Base-by-base conservation (phyloP, 2,888 invertebrate species). In the Scelioninae gen. 2 region DNA sequence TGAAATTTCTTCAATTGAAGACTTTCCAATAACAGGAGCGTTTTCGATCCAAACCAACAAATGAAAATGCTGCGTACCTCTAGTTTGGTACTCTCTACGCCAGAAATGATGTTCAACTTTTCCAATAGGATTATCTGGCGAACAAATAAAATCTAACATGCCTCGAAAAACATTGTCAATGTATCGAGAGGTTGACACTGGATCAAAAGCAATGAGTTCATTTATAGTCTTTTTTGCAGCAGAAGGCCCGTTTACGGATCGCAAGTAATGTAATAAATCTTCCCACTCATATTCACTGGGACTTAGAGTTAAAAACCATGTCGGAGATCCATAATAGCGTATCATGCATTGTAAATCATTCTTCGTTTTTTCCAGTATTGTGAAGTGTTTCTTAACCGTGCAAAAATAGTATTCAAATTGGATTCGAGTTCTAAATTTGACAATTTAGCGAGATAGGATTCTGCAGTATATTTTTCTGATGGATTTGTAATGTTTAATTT, bases 171-270 rank as follows among this genome's bases (percentile, higher is more conserved):
- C 22, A 28, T 52, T 52, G 28, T 55, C 31, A 80, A 74, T 80
- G 75, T 80, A 82, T 28, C 82, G 67, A 2, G 81, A 80, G 16
- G 77, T 73, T 9, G 81, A 78, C 0, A 83, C 80, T n/a, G 83
- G 81, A 78, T 85, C 80, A 25, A 41, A 80, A 18, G 80, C 80
- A 50, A 83, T 80, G 10, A 83, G 73, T 25, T 25, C 25, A 25
- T 25, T 25, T 4, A 25, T 3, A 6, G 25, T 4, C 25, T 4
- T 25, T 4, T 25, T 25, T 25, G 3, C 6, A 25, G 6, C 6
- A 4, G 6, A 25, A 4, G 25, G 25, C 6, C 6, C 6, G 6
- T 25, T 25, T 25, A 6, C 6, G 6, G 25, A 25, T 4, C 25
- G 25, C 3, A 25, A 25, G 52, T 81, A 82, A 18, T 78, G 76